These are phyloP conservation scores for Oscarella lobularis DNA, from an alignment of 37 sponge, comb jelly and placozoan species.

Conservation along the genomic window DNA sequence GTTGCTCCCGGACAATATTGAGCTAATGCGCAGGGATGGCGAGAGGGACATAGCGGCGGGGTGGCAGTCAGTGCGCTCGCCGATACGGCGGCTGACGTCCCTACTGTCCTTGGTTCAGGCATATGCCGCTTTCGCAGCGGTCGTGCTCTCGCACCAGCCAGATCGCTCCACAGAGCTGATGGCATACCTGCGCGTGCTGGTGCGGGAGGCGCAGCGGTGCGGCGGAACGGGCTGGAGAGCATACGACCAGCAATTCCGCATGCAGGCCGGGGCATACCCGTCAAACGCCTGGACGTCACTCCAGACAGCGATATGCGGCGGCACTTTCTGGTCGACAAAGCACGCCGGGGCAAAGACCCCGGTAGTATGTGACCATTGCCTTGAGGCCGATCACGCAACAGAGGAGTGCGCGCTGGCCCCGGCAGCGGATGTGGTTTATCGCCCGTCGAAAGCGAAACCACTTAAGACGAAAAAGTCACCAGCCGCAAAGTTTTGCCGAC, in stretches of 20 bases:
- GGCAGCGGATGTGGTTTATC: no score
- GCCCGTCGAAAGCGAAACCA: no score
- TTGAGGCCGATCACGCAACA: no score
- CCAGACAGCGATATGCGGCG: no score
- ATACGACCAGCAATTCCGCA: constrained; percentile 11
- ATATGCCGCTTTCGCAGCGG: constrained; percentile 8
- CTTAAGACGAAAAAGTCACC: no score
- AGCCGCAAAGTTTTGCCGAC: no score
- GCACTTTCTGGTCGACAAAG: no score
- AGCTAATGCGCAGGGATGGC: not conserved
- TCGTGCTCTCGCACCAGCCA: not conserved
- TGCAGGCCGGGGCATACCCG: no score
- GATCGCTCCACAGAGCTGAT: constrained; percentile 5
- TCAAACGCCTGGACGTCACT: no score
- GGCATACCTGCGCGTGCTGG: constrained; percentile 4
- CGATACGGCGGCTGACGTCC: not conserved
- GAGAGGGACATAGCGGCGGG: constrained; percentile 8
- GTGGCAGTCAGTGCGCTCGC: not conserved
- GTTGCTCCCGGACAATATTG: constrained; percentile 7
- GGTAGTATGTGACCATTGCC: no score
- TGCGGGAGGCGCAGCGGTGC: not conserved
- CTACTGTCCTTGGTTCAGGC: constrained; percentile 9
- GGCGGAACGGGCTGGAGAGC: not conserved
- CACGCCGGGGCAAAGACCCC: no score
- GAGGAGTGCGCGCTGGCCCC: no score